Evolutionary conservation across 2,888 invertebrate genomes (phyloP).

Genomic region (Lymantria dispar): DNA sequence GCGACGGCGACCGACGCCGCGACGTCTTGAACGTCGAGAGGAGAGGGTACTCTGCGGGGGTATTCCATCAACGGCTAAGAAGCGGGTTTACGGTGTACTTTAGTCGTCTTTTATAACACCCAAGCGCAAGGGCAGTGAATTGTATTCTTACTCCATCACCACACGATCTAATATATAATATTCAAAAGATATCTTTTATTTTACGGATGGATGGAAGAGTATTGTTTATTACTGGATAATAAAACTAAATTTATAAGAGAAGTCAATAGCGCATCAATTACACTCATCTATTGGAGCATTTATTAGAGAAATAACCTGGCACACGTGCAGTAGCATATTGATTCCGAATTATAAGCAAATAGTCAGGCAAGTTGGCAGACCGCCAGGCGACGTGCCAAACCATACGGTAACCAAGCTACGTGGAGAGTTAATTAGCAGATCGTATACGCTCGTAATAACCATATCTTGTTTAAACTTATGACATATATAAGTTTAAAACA

Average conservation of each 20-base stretch:
- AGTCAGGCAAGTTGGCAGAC: slow-evolving; percentile 60
- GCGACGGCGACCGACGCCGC: no score
- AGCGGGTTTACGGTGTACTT: no score
- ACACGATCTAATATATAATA: no score
- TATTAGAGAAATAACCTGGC: slow-evolving; percentile 47
- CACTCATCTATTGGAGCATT: slow-evolving; percentile 53
- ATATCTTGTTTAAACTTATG: slow-evolving; percentile 32
- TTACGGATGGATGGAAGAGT: no score
- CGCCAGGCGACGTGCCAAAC: slow-evolving; percentile 62
- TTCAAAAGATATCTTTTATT: no score
- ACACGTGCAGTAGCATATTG: slow-evolving; percentile 76
- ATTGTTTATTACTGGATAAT: no score
- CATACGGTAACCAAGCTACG: slow-evolving; percentile 46
- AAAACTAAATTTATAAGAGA: slow-evolving; percentile 3
- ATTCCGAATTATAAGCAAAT: slow-evolving; percentile 80
- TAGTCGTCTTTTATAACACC: no score
- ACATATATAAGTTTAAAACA: slow-evolving; percentile 22
- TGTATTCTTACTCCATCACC: no score
- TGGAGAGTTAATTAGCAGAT: slow-evolving; percentile 33
- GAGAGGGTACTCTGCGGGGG: no score
- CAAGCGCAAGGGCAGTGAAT: no score
- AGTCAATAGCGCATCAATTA: slow-evolving; percentile 59
- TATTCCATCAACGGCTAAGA: no score
- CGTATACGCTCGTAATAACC: slow-evolving; percentile 27
- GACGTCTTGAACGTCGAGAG: no score